Conservation (phyloP, 2,797 vertebrate genomes). For the Lycodopsis pacificus region DNA sequence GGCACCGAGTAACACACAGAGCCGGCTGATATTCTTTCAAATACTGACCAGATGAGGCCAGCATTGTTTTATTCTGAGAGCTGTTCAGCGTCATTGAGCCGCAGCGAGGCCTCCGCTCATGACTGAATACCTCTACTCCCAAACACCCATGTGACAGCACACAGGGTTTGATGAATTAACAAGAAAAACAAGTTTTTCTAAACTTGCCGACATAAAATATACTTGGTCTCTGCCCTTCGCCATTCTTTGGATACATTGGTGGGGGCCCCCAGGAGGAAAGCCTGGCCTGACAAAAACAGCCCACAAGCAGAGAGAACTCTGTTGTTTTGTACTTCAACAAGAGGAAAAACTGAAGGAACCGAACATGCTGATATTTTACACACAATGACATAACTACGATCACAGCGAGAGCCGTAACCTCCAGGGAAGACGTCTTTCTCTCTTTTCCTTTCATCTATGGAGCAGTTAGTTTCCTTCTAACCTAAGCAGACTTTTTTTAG, state of each 20-base stretch:
- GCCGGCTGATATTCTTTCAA: conserved; percentile 72
- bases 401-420: conserved; percentile 57
- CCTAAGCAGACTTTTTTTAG: conserved; percentile 27
- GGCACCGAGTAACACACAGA: conserved; percentile 50
- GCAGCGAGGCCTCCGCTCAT: conserved; percentile 59
- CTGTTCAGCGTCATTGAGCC: conserved; percentile 79
- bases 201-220: conserved; percentile 76
- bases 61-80: conserved; percentile 80
- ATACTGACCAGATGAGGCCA: conserved; percentile 83
- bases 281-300: conserved; percentile 33
- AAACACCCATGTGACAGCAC: conserved; percentile 71
- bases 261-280: conserved; percentile 26
- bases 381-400: conserved; percentile 62
- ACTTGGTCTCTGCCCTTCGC: conserved; percentile 59
- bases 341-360: conserved; percentile 34
- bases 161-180: conserved; percentile 75
- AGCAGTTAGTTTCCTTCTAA: conserved; percentile 31
- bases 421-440: conserved; percentile 51
- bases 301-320: conserved; percentile 47
- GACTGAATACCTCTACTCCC: conserved; percentile 65
- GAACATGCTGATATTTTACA: conserved; percentile 50
- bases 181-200: conserved; percentile 76
- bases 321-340: conserved; percentile 47
- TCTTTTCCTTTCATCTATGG: conserved; percentile 46
- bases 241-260: conserved; percentile 50